These are phyloP conservation scores for Perodicticus potto DNA, from an alignment of 2,797 vertebrate species.

Conservation along the genomic window DNA sequence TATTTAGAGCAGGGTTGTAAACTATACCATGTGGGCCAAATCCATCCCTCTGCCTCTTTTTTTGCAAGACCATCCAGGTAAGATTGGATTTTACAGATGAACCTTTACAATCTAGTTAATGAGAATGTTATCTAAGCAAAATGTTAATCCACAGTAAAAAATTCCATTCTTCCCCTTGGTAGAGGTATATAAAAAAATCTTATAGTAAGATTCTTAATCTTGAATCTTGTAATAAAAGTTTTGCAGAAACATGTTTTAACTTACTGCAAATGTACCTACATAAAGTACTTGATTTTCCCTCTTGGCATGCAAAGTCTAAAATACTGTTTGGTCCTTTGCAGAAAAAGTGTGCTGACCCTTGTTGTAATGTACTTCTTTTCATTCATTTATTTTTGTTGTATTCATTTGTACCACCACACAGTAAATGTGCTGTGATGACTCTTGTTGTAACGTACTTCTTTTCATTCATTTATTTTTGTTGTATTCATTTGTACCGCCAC, in stretches of 20 bases:
- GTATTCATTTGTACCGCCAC: background rate
- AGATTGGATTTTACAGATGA: background rate
- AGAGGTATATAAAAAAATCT: background rate
- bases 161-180: constrained; percentile 22
- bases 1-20: background rate
- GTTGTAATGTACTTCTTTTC: background rate
- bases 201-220: background rate
- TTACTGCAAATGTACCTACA: background rate
- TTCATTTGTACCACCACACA: background rate
- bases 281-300: background rate
- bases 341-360: background rate
- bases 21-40: background rate
- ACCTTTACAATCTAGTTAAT: background rate
- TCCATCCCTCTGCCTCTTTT: background rate
- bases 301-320: background rate
- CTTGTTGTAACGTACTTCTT: background rate
- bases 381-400: background rate
- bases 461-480: background rate
- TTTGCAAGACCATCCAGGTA: background rate
- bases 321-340: background rate
- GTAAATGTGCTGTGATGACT: background rate
- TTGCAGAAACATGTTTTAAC: background rate
- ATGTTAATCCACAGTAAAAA: background rate
- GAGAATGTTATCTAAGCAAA: background rate
- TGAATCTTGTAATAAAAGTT: background rate